These are phyloP conservation scores for Dendroctonus valens DNA, from an alignment of 1,140 invertebrate species.

Conservation along the genomic window DNA sequence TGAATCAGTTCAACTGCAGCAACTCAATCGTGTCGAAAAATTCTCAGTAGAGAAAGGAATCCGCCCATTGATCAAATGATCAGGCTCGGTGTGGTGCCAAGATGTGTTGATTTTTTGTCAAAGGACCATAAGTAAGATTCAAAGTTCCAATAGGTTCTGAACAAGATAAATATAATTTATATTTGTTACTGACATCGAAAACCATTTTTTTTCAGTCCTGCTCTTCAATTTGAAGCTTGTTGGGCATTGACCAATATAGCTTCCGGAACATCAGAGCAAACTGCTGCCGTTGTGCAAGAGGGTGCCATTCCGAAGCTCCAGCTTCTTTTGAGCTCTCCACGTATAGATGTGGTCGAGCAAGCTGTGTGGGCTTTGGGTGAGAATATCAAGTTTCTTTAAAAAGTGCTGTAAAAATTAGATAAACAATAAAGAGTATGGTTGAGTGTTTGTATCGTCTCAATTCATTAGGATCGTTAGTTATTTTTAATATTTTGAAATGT, in stretches of 20 bases:
- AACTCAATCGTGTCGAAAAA: slow-evolving; percentile 80
- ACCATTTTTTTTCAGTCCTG: slow-evolving; percentile 60
- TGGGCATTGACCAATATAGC: slow-evolving; percentile 99
- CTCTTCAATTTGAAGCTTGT: slow-evolving; percentile 94
- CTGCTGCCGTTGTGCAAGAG: slow-evolving; percentile 78
- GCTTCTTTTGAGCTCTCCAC: slow-evolving; percentile 68
- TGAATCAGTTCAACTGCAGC: slow-evolving; percentile 62
- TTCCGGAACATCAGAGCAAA: slow-evolving; percentile 89
- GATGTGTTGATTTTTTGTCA: slow-evolving; percentile 76
- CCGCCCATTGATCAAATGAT: slow-evolving; percentile 94
- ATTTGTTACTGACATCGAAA: slow-evolving; percentile 7
- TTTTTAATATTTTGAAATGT: too few relatives aligned
- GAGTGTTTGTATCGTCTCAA: too few relatives aligned
- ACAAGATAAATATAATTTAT: background rate
- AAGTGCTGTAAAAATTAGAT: background rate
- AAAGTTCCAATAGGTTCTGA: background rate
- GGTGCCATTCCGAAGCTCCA: slow-evolving; percentile 88
- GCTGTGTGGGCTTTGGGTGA: slow-evolving; percentile 93
- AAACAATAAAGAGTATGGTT: background rate
- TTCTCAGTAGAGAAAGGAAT: slow-evolving; percentile 87
- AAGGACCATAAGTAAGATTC: slow-evolving; percentile 65
- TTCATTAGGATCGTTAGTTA: too few relatives aligned
- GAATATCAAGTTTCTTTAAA: too few relatives aligned
- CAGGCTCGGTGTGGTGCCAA: slow-evolving; percentile 79
- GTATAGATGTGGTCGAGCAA: slow-evolving; percentile 87